phyloP scores from a whole-genome alignment of 2,113 vertebrate genomes.

The Apodemus speciosus region DNA sequence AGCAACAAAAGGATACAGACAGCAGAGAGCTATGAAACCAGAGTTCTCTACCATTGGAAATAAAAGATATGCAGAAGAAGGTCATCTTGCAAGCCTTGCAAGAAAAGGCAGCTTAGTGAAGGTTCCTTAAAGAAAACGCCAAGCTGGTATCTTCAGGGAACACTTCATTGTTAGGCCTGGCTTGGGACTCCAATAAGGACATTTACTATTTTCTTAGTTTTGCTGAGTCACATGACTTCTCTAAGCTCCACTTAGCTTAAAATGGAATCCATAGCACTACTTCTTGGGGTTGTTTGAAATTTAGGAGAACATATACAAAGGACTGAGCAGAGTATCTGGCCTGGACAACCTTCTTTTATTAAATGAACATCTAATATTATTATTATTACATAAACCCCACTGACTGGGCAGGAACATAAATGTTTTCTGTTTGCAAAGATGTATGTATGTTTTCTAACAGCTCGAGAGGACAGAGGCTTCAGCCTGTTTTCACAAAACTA shows the following conservation, averaged over 20 bases:
- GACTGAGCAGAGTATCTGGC: neutral
- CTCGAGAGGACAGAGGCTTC: neutral
- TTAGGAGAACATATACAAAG: slow-evolving; percentile 3
- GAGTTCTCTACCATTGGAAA: neutral
- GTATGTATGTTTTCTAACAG: neutral
- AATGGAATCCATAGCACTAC: neutral
- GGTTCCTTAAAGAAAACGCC: neutral
- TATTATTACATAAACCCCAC: slow-evolving; percentile 31
- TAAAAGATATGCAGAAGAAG: neutral
- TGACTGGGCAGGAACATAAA: neutral
- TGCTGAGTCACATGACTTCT: neutral
- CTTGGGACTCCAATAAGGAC: neutral
- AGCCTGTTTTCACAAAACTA: slow-evolving; percentile 42
- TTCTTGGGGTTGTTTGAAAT: neutral
- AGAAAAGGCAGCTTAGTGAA: neutral
- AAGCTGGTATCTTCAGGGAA: neutral
- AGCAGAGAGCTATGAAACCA: neutral
- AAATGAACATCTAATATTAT: neutral
- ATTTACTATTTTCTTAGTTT: neutral
- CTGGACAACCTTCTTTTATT: neutral
- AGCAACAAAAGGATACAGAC: neutral
- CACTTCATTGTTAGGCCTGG: neutral
- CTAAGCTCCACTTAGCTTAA: neutral
- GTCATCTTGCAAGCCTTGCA: neutral
- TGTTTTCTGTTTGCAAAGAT: slow-evolving; percentile 4